Percentiles rank a stretch among this genome's conserved stretches.
phyloP scores from a whole-genome alignment of 2,888 invertebrate species.

The Coremacera marginata region DNA sequence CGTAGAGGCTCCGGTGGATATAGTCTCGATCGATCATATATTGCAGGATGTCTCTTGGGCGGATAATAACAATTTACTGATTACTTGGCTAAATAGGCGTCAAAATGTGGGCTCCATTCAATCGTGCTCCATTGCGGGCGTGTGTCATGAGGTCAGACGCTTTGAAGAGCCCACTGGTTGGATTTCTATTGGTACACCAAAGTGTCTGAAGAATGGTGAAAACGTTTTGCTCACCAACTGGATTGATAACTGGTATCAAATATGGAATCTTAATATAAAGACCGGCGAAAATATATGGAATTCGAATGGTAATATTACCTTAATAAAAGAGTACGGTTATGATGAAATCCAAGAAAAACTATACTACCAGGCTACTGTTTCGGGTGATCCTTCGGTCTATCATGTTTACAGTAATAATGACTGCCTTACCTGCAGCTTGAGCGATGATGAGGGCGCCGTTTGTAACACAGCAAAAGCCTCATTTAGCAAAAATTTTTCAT shows the following conservation, averaged over 20 bases:
- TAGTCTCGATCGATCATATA: constrained; percentile 75
- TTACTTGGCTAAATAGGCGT: constrained; percentile 87
- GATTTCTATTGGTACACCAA: constrained; percentile 75
- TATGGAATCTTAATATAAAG: constrained; percentile 64
- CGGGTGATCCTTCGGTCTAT: constrained; percentile 76
- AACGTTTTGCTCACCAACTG: constrained; percentile 65
- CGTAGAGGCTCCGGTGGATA: constrained; percentile 72
- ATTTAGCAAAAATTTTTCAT: constrained; percentile 75
- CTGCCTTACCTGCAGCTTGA: constrained; percentile 80
- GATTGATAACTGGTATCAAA: constrained; percentile 70
- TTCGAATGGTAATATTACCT: constrained; percentile 72
- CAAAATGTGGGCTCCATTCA: constrained; percentile 75
- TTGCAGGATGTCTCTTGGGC: constrained; percentile 82
- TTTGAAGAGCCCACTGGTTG: constrained; percentile 78
- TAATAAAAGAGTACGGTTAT: constrained; percentile 75
- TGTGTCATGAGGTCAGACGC: constrained; percentile 67
- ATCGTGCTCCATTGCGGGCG: constrained; percentile 55
- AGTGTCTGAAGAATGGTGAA: constrained; percentile 54
- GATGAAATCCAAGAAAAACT: constrained; percentile 73
- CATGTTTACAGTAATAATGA: constrained; percentile 74
- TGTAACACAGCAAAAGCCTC: constrained; percentile 74
- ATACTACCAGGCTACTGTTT: constrained; percentile 79
- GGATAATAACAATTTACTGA: constrained; percentile 75
- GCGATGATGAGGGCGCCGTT: constrained; percentile 72
- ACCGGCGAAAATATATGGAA: constrained; percentile 61